phyloP scores from a whole-genome alignment of 2,113 vertebrate species.

The Hassar affinis region DNA sequence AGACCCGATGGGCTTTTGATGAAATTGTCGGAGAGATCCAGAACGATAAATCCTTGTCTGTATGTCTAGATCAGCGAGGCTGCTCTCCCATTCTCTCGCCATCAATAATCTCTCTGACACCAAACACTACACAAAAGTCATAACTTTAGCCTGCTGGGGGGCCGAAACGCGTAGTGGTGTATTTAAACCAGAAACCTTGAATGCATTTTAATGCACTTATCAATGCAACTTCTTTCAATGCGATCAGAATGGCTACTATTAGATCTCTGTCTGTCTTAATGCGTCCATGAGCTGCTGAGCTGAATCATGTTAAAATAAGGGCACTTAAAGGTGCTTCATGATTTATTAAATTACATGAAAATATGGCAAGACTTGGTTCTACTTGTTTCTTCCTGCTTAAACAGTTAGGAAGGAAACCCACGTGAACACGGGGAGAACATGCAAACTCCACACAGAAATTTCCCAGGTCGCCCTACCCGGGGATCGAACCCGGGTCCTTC shows the following conservation, averaged over 20 bases:
- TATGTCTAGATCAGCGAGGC: constrained; percentile 39
- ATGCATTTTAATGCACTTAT: not conserved
- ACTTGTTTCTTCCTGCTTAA: not conserved
- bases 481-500: too few species aligned
- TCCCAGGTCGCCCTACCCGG: too few species aligned
- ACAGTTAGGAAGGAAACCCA: not conserved
- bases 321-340: not conserved
- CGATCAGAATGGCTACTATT: not conserved
- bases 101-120: constrained; percentile 51
- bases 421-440: too few species aligned
- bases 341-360: not conserved
- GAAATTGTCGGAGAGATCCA: constrained; percentile 55
- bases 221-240: not conserved
- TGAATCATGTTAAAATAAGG: not conserved
- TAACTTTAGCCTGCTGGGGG: constrained; percentile 36
- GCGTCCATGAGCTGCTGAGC: not conserved
- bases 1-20: constrained; percentile 57
- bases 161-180: not conserved
- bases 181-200: constrained; percentile 7
- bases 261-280: not conserved
- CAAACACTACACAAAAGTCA: constrained; percentile 21
- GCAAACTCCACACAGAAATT: too few species aligned
- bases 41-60: constrained; percentile 53
- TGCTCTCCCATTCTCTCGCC: constrained; percentile 39
- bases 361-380: not conserved